Evolutionary conservation across 2,113 vertebrate species (phyloP), one percentile per base, ranked within the genome.

Genomic region (Sphaerodactylus townsendi): DNA sequence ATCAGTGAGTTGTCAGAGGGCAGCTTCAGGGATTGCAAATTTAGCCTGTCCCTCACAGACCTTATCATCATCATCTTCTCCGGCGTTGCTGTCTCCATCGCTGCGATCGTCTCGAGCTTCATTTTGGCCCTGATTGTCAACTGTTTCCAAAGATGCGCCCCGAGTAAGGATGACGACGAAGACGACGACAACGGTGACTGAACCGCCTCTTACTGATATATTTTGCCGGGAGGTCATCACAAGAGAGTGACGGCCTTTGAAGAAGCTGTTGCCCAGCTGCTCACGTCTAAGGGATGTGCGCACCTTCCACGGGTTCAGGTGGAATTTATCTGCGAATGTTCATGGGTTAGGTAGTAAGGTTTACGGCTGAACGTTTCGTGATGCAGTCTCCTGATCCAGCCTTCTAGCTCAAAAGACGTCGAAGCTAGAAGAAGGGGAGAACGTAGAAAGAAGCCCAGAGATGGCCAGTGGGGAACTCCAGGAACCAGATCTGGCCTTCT

Each of bases 11-110:
- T 99, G 81, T 98, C 98, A 0, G 97, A 98, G 94, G 97, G 98
- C 96, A 99, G 99, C 94, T 99, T 99, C 91, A 97, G 97, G 8
- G 98, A 98, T 92, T 99, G 99, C 94, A 98, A 97, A 93, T 97
- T 97, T 87, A 98, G 94, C 69, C 96, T 99, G 91, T 99, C 98
- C 2, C 90, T 99, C 89, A 99, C 97, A 0, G 99, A 99, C 95
- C 97, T 99, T 87, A 96, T 99, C 66, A 98, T 99, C 95, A 99
- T 99, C 94, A 97, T 99, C 93, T 99, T 99, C 95, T 99, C 99
- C 0, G 99, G 99, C n/a, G 98, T 99, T 21, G 98, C 97, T 0
- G 98, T 99, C 88, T 99, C 98, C 53, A 97, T 99, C 7, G 98
- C 97, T 46, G 99, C 99, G 92, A 99, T 99, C 85, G 97, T 98